Conservation (phyloP, 1,140 invertebrate genomes). For the Drosophila azteca region DNA sequence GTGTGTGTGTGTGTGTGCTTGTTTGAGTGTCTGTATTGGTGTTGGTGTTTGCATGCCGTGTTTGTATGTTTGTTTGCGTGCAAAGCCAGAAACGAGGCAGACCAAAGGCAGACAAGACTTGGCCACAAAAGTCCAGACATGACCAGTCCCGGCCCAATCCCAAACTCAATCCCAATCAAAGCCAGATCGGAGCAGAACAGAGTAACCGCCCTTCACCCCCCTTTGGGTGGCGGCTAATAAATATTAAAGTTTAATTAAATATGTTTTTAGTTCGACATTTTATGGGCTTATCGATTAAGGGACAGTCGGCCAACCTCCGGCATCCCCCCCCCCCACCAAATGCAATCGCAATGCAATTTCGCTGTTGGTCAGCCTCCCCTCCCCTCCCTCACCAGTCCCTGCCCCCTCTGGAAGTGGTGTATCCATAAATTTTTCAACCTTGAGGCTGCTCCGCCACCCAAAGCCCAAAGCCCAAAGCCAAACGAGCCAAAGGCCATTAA, state of each 20-base stretch:
- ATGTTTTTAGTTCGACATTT: constrained; percentile 74
- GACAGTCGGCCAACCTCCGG: neutral
- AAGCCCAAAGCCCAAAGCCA: constrained; percentile 25
- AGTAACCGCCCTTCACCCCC: too few relatives aligned
- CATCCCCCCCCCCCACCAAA: neutral
- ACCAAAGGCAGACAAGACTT: neutral
- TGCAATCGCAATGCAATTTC: constrained; percentile 69
- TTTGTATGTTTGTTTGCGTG: constrained; percentile 58
- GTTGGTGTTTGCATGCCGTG: constrained; percentile 48
- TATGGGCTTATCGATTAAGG: constrained; percentile 71
- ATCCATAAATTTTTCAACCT: constrained; percentile 77
- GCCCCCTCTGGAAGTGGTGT: too few relatives aligned
- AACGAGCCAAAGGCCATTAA: constrained; percentile 74
- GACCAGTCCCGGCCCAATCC: too few relatives aligned
- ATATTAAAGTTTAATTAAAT: constrained; percentile 82
- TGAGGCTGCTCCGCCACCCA: constrained; percentile 41
- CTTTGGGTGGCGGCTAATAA: constrained; percentile 75
- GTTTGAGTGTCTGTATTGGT: constrained; percentile 18
- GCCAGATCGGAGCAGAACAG: constrained; percentile 33
- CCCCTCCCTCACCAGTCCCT: neutral
- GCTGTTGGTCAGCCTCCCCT: constrained; percentile 60
- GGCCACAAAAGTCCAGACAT: constrained; percentile 1
- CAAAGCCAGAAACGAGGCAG: constrained; percentile 3
- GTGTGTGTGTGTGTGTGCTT: constrained; percentile 16
- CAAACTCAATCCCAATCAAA: neutral